phyloP scores from a whole-genome alignment of 1,140 invertebrate genomes.

The Popillia japonica region DNA sequence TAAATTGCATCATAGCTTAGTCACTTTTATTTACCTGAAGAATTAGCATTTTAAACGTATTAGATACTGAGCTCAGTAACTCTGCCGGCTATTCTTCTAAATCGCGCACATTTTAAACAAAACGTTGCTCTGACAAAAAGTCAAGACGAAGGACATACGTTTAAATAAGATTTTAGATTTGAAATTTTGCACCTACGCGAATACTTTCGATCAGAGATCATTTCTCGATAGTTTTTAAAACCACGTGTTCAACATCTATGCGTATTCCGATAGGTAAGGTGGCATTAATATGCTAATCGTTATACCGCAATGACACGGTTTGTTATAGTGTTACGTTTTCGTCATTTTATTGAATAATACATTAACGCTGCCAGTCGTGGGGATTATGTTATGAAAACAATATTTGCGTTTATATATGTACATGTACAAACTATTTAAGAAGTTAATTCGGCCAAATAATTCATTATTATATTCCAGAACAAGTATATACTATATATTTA shows the following conservation, averaged over 20 bases:
- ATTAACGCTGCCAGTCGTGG: not conserved
- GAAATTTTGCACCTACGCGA: constrained; percentile 3
- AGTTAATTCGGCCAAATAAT: too few relatives aligned
- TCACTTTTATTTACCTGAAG: constrained; percentile 18
- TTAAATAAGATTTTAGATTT: not conserved
- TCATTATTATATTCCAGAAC: too few relatives aligned
- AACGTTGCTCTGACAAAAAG: not conserved
- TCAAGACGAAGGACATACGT: not conserved
- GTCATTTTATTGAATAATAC: not conserved
- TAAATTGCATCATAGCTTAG: constrained; percentile 8
- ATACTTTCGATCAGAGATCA: not conserved
- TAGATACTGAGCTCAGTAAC: not conserved
- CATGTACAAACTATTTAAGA: too few relatives aligned
- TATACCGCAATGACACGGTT: not conserved
- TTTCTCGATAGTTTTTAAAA: not conserved
- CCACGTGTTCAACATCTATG: not conserved
- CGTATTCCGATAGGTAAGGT: not conserved
- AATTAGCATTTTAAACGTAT: constrained; percentile 19
- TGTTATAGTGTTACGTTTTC: not conserved
- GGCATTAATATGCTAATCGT: not conserved
- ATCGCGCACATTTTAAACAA: not conserved
- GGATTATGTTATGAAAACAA: not conserved
- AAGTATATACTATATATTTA: not conserved
- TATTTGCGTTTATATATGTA: not conserved
- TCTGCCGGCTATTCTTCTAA: not conserved